A percentile compares a stretch with the other conserved stretches of the same genome.
phyloP scores from a whole-genome alignment of 64 coral and sea anemone genomes.

The Platygyra sinensis region DNA sequence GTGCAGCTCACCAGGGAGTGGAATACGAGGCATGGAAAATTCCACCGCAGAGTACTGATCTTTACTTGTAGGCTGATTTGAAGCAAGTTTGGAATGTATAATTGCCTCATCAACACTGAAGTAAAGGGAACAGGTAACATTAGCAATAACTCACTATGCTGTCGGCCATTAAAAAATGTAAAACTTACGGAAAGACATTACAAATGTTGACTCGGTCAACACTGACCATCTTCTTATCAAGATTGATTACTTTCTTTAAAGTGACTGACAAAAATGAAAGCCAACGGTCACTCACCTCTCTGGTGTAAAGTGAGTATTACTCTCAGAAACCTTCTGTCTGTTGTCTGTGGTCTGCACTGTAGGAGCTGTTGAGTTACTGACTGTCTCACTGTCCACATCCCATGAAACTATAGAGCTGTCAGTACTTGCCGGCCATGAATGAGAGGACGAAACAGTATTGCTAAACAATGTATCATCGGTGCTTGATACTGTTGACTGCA shows the following conservation, averaged over 20 bases:
- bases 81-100: slow-evolving; percentile 88
- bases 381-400: slow-evolving; percentile 13
- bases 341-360: neutral
- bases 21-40: slow-evolving; percentile 72
- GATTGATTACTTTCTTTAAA: neutral
- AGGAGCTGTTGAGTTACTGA: neutral
- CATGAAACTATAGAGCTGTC: slow-evolving; percentile 19
- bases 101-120: slow-evolving; percentile 86
- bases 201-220: no score
- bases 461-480: slow-evolving; percentile 48
- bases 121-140: neutral
- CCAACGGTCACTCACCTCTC: slow-evolving; percentile 46
- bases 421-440: slow-evolving; percentile 9
- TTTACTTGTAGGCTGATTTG: slow-evolving; percentile 46
- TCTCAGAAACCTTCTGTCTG: slow-evolving; percentile 38
- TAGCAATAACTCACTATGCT: neutral
- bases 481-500: slow-evolving; percentile 33
- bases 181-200: no score
- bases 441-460: neutral
- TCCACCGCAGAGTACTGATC: slow-evolving; percentile 32
- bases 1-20: slow-evolving; percentile 52
- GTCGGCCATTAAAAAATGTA: neutral
- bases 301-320: slow-evolving; percentile 14
- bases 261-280: neutral
- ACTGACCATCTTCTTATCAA: neutral